Percentiles rank a stretch among this genome's conserved stretches.
Evolutionary conservation across 2,888 invertebrate species (phyloP).

Genomic region (Plagodis dolabraria): DNA sequence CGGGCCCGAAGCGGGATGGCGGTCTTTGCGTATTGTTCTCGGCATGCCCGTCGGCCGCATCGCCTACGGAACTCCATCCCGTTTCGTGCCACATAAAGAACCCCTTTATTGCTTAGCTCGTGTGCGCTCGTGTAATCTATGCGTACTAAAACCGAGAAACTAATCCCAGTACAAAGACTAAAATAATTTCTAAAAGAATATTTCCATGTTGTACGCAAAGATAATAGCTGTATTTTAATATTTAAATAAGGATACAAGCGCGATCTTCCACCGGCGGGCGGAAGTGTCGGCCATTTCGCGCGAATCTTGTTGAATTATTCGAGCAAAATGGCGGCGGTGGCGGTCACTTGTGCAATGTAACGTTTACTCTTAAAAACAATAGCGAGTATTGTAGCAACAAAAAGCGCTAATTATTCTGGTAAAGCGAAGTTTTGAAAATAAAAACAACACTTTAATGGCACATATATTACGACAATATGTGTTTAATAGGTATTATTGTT

Average conservation of each 20-base stretch:
- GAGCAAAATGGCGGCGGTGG: constrained; percentile 66
- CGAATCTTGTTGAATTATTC: constrained; percentile 76
- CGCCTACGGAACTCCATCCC: constrained; percentile 57
- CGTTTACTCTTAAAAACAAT: constrained; percentile 45
- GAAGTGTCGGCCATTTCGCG: constrained; percentile 70
- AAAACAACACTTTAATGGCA: constrained; percentile 1
- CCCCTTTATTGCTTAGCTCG: constrained; percentile 60
- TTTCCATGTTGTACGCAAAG: constrained; percentile 37
- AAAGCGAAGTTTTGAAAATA: constrained; percentile 7
- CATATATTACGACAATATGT: constrained; percentile 3
- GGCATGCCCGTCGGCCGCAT: constrained; percentile 46
- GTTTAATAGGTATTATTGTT: constrained; percentile 23
- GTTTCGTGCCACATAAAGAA: constrained; percentile 67
- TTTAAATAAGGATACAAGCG: constrained; percentile 52
- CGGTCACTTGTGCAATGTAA: constrained; percentile 62
- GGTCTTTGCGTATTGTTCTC: constrained; percentile 58
- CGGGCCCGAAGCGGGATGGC: constrained; percentile 2
- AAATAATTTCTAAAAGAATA: constrained; percentile 38
- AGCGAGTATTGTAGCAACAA: constrained; percentile 56
- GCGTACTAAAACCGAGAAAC: constrained; percentile 45
- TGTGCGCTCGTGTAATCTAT: constrained; percentile 61
- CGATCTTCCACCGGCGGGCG: constrained; percentile 46
- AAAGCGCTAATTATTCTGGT: constrained; percentile 6
- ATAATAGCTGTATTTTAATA: constrained; percentile 57
- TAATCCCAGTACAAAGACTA: constrained; percentile 37